Conservation (phyloP, 2,888 invertebrate species). For the Caenorhabditis sp. region DNA sequence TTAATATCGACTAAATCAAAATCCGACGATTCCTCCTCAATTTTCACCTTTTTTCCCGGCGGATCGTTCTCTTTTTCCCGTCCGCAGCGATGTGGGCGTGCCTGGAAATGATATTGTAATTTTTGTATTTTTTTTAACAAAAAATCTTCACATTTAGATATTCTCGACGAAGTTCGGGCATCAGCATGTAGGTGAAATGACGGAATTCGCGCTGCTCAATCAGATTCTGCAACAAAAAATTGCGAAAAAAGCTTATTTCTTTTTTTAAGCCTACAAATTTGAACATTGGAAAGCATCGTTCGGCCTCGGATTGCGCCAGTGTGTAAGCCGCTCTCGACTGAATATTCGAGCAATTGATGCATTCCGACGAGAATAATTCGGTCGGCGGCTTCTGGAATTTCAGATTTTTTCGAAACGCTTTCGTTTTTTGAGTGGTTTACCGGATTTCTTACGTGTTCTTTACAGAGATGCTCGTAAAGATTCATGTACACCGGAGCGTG, state of each 20-base stretch:
- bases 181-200: background rate
- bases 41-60: too few species aligned
- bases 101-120: background rate
- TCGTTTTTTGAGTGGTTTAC: too few species aligned
- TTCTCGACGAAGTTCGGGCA: background rate
- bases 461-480: background rate
- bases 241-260: background rate
- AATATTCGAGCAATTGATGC: background rate
- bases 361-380: background rate
- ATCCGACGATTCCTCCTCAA: too few species aligned
- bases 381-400: background rate
- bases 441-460: background rate
- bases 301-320: background rate
- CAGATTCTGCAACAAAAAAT: background rate
- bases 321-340: background rate
- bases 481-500: background rate
- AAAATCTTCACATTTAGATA: background rate
- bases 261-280: background rate
- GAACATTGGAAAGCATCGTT: background rate
- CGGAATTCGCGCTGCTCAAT: background rate
- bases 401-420: too few species aligned
- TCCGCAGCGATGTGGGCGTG: too few species aligned
- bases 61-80: too few species aligned
- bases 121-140: background rate
- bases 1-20: too few species aligned